Conservation (phyloP, 2,113 vertebrate genomes). For the Melanerpes aurifrons region DNA sequence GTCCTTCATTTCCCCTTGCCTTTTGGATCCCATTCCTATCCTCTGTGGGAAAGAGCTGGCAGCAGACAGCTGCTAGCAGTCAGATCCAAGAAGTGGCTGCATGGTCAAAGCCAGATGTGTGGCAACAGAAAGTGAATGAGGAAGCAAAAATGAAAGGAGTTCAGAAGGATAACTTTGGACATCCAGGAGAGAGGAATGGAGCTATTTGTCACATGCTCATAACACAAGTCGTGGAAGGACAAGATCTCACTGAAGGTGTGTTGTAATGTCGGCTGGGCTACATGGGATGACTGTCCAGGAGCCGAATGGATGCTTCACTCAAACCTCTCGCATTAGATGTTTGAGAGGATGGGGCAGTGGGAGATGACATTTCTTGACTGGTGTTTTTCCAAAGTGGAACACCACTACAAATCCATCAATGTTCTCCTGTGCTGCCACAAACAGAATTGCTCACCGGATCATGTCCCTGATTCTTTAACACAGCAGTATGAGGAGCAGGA, state of each 20-base stretch:
- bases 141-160: neutral
- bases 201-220: neutral
- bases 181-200: neutral
- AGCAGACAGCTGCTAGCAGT: conserved; percentile 54
- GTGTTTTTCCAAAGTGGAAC: neutral
- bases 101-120: conserved; percentile 65
- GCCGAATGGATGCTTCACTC: neutral
- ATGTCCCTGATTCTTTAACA: neutral
- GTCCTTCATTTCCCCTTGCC: conserved; percentile 53
- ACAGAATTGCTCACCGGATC: neutral
- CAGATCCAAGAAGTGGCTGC: conserved; percentile 60
- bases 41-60: conserved; percentile 52
- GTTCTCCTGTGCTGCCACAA: neutral
- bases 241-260: neutral
- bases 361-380: neutral
- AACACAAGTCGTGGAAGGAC: neutral
- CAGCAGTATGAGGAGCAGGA: neutral
- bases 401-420: conserved; percentile 4
- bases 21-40: conserved; percentile 48
- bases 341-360: neutral
- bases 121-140: conserved; percentile 7
- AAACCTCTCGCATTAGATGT: neutral
- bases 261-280: neutral
- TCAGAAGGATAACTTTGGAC: conserved; percentile 40
- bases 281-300: neutral